Evolutionary conservation across 1,140 invertebrate genomes (phyloP), one percentile per base, ranked within the genome.

Genomic region (Cherax destructor): DNA sequence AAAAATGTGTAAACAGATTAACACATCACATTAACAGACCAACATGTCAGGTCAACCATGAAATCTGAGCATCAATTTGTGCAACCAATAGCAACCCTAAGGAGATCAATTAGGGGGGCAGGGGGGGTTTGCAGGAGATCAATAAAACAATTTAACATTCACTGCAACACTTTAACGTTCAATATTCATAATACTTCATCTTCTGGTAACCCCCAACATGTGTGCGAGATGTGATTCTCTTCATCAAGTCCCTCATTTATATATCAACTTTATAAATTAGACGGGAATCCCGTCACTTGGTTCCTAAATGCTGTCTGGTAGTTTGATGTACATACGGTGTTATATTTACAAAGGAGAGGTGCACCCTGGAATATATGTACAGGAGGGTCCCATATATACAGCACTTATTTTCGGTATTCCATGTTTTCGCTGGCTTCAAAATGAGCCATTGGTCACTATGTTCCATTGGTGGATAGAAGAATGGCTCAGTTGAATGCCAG

Each of bases 291-390:
- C 49, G 24, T 84, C 83, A 61, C 83, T 84, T 84, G 83, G 83
- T 84, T 84, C 61, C 83, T 84, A 84, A 49, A 84, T 84, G 83
- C 83, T 61, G 83, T 84, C 13, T 81, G 79, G 83, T 56, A 84
- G 65, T 84, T 84, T 84, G 83, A 84, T 84, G 83, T 61, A 84
- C 61, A 84, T 41, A 84, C 65, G 69, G 79, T 81, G 79, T 74
- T 84, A 69, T 84, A 84, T 84, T 41, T 84, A 84, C 83, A 84
- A 84, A 84, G 83, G 83, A 84, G 83, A 84, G 59, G 59, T 84
- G 83, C 83, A 84, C 41, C 83, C 30, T 84, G 83, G 83, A 84
- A 84, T 69, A 84, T 65, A 59, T 80, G n/a, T 78, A 13, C 11
- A 78, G 30, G 30, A 41, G 30, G 30, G 30, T 41, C 30, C 30